Conservation (phyloP, 2,113 vertebrate genomes). For the Lynx canadensis region DNA sequence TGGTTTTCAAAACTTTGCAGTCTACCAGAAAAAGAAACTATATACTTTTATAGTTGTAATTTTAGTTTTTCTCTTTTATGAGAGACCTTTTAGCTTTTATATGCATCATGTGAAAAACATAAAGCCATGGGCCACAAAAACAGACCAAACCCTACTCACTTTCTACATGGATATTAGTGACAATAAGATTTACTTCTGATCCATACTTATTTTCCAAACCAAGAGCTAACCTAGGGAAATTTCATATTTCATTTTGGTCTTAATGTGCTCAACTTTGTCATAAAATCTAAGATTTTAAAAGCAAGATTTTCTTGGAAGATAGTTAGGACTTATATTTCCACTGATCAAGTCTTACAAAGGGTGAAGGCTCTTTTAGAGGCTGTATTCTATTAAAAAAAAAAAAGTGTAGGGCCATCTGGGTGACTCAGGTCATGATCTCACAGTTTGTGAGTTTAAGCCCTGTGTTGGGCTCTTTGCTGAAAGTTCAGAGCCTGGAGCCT, state of each 20-base stretch:
- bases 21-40: not conserved
- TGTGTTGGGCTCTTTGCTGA: too few species aligned
- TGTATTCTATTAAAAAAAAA: not conserved
- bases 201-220: not conserved
- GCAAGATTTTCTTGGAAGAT: not conserved
- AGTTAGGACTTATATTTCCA: not conserved
- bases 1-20: not conserved
- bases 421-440: too few species aligned
- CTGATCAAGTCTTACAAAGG: not conserved
- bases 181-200: not conserved
- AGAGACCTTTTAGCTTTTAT: not conserved
- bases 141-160: not conserved
- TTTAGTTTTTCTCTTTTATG: not conserved
- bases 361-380: not conserved
- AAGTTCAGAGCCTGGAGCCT: too few species aligned
- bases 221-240: not conserved
- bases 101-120: not conserved
- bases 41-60: not conserved
- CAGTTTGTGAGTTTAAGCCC: too few species aligned
- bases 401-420: not conserved
- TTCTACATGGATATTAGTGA: not conserved
- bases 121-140: not conserved
- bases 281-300: not conserved
- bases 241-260: not conserved
- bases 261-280: not conserved